Evolutionary conservation across 2,113 vertebrate genomes (phyloP).

Genomic region (Pyxicephalus adspersus): DNA sequence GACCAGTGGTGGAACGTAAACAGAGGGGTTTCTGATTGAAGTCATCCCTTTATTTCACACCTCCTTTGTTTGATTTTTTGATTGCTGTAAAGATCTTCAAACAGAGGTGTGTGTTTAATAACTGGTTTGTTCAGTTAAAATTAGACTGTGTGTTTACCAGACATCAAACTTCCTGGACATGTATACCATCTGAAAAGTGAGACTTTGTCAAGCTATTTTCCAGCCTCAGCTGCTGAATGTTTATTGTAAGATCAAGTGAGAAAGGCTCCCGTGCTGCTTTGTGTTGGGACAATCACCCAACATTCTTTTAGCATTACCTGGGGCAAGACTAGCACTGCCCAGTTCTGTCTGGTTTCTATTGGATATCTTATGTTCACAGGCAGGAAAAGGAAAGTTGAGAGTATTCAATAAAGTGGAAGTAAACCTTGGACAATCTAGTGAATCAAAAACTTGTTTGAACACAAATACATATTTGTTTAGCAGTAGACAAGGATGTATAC

Average conservation of each 20-base stretch:
- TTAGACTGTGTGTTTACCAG: background rate
- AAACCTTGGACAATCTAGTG: background rate
- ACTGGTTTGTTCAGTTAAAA: constrained; percentile 45
- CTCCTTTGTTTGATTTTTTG: constrained; percentile 35
- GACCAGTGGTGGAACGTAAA: background rate
- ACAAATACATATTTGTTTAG: background rate
- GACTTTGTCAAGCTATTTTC: background rate
- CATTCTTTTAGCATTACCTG: constrained; percentile 4
- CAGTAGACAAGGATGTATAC: background rate
- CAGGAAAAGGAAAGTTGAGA: background rate
- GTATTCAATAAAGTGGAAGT: background rate
- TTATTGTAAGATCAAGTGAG: constrained; percentile 48
- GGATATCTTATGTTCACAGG: background rate
- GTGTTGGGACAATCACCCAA: constrained; percentile 26
- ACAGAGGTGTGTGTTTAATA: constrained; percentile 36
- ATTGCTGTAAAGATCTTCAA: constrained; percentile 23
- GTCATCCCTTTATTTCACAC: constrained; percentile 37
- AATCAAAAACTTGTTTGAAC: background rate
- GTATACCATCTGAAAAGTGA: constrained; percentile 29
- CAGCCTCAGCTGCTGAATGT: background rate
- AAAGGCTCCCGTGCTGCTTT: constrained; percentile 11
- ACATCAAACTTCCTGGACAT: background rate
- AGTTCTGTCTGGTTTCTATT: constrained; percentile 46
- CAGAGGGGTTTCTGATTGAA: background rate
- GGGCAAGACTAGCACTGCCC: background rate